Conservation (phyloP, 2,797 vertebrate genomes). For the Pogoniulus pusillus region DNA sequence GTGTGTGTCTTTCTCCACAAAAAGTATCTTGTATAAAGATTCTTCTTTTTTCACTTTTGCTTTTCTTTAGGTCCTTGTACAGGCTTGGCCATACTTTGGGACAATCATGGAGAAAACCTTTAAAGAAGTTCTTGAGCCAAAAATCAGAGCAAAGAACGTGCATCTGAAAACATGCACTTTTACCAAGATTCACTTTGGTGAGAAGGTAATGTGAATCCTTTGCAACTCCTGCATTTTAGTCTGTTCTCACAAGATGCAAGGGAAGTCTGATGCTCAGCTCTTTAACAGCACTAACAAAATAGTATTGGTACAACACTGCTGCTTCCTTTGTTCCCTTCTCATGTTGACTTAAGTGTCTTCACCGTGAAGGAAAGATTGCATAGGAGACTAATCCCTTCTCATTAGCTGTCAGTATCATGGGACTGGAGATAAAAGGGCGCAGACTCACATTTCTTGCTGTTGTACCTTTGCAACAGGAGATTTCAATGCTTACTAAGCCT, state of each 20-base stretch:
- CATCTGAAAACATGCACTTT: constrained; percentile 90
- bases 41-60: neutral
- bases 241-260: neutral
- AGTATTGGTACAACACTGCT: neutral
- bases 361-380: rapidly evolving
- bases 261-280: neutral
- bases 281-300: neutral
- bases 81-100: constrained; percentile 95
- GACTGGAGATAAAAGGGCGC: neutral
- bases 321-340: neutral
- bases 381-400: neutral
- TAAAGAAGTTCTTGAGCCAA: constrained; percentile 84
- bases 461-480: neutral
- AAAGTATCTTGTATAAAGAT: neutral
- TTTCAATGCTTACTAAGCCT: neutral
- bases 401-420: neutral
- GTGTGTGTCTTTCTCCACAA: neutral
- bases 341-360: neutral
- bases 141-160: constrained; percentile 81
- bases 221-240: neutral
- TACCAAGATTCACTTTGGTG: constrained; percentile 91
- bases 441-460: neutral
- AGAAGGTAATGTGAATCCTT: constrained; percentile 76
- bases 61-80: constrained; percentile 82
- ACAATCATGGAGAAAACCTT: constrained; percentile 92